Conservation (phyloP, 2,797 vertebrate genomes). For the Typhlichthys subterraneus region DNA sequence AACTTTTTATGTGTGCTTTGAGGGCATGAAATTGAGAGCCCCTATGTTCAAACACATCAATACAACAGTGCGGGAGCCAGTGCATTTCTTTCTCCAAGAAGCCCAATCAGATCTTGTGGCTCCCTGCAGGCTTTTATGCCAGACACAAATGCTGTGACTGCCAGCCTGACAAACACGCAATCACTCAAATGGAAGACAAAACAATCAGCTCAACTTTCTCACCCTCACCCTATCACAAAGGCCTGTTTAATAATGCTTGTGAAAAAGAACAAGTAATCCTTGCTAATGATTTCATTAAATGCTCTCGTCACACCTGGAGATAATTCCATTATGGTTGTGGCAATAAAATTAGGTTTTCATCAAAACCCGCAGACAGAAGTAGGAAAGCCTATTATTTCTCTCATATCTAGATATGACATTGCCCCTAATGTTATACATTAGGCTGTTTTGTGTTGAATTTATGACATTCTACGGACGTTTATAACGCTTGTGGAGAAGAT, state of each 20-base stretch:
- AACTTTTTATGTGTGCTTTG: conserved; percentile 61
- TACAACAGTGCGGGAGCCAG: conserved; percentile 52
- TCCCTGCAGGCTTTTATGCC: conserved; percentile 77
- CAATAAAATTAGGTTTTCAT: conserved; percentile 83
- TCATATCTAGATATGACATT: conserved; percentile 64
- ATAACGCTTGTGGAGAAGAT: conserved; percentile 21
- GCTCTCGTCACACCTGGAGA: conserved; percentile 81
- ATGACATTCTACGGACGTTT: conserved; percentile 45
- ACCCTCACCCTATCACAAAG: conserved; percentile 53
- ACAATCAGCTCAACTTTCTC: conserved; percentile 32
- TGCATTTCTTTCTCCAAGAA: conserved; percentile 52
- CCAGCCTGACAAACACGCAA: conserved; percentile 73
- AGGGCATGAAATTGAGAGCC: conserved; percentile 68
- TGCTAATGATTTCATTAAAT: conserved; percentile 82
- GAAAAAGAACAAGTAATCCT: conserved; percentile 77
- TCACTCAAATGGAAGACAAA: conserved; percentile 59
- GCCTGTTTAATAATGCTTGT: conserved; percentile 68
- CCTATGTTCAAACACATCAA: conserved; percentile 65
- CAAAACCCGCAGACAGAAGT: conserved; percentile 71
- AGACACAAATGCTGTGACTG: conserved; percentile 71
- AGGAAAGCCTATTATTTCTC: conserved; percentile 76
- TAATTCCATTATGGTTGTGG: conserved; percentile 83
- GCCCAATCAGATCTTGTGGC: conserved; percentile 78
- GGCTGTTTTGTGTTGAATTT: conserved; percentile 64
- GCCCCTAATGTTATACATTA: conserved; percentile 60